These are phyloP conservation scores for Mirza zaza DNA, from an alignment of 2,113 vertebrate genomes.

Conservation along the genomic window DNA sequence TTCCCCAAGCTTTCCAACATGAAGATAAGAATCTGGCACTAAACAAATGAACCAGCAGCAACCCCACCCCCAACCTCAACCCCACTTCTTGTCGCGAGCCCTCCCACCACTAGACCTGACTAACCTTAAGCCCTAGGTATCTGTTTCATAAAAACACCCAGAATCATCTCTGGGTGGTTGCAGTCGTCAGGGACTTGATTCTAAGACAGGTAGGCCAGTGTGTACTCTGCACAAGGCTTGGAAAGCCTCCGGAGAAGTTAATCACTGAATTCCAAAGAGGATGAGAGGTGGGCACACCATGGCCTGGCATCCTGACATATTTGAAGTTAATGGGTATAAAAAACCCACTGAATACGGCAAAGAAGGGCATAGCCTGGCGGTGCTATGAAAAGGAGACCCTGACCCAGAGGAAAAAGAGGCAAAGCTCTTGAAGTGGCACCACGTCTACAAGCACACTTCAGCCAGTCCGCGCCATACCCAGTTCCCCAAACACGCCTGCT, in stretches of 20 bases:
- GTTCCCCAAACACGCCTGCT: background rate
- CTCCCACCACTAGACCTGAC: background rate
- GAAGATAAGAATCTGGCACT: background rate
- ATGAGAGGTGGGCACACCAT: background rate
- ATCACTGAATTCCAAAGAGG: background rate
- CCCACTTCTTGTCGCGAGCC: background rate
- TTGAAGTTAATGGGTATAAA: background rate
- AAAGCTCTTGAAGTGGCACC: background rate
- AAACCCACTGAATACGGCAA: background rate
- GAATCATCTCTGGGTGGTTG: background rate
- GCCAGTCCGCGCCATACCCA: fast-evolving
- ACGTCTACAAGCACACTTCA: too few species aligned
- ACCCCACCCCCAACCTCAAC: background rate
- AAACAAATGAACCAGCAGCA: background rate
- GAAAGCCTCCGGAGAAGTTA: background rate
- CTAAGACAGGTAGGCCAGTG: background rate
- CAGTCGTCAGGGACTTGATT: background rate
- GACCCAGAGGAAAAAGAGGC: background rate
- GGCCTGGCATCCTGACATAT: background rate
- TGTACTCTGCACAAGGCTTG: background rate
- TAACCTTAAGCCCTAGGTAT: background rate
- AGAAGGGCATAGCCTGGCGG: background rate
- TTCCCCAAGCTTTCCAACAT: background rate
- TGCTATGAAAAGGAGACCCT: background rate
- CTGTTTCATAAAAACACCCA: background rate